Evolutionary conservation across 2,797 vertebrate genomes (phyloP), one percentile per base, ranked within the genome.

Genomic region (Enteromius treurensis): DNA sequence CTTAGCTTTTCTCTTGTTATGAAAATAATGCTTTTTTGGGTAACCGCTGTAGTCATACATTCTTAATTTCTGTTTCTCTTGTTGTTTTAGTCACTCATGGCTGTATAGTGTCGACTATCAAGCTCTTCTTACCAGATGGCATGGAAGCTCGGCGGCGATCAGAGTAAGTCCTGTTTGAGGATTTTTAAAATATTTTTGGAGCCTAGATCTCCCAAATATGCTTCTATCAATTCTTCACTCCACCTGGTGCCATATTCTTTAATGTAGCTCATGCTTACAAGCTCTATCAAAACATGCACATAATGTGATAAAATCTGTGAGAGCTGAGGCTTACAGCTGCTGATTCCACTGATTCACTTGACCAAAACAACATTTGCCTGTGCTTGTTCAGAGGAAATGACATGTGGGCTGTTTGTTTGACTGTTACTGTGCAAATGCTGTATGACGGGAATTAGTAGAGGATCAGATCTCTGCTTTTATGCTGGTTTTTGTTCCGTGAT

Each of bases 51-150:
- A 40, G 19, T 19, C 14, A n/a, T 78, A 23, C 17, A 32, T 29
- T 21, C 14, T 14, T 62, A 7, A 40, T 23, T 29, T 29, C 2
- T 23, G 14, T 74, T 69, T 53, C 78, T 37, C 85, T 4, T 94
- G 86, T 95, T 93, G 93, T 89, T 88, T 73, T 90, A 99, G 98
- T 99, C 90, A 99, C 98, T 90, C 98, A 99, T 95, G 98, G 98
- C 92, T 99, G 98, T 93, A 99, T 99, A 93, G 98, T 99, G 92
- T 99, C 98, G 84, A 96, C 97, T 89, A 95, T 99, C 94, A 99
- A 99, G 94, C 96, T 99, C 88, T 99, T 99, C 94, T 96, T 99
- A 91, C 98, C 98, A 89, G 98, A 99, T 94, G 98, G 98, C 92
- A 97, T 98, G 96, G 98, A 99, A 95, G 96, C 97, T 84, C 96